Evolutionary conservation across 2,113 vertebrate species (phyloP).

Genomic region (Cavia aperea): DNA sequence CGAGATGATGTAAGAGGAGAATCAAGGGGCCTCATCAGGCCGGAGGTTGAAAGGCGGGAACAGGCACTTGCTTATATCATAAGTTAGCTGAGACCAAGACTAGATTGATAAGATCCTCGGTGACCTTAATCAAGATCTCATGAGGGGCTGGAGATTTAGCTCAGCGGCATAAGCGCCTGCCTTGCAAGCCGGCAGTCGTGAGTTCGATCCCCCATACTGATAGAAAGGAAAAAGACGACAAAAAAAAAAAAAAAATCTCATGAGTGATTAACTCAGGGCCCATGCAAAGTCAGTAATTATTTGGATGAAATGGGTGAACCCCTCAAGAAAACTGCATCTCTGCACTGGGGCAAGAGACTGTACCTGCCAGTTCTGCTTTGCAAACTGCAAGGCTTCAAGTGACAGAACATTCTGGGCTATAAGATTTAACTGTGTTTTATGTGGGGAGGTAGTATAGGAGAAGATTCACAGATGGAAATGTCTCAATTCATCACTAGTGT

Average conservation of each 20-base stretch:
- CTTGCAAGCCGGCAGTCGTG: too few relatives aligned
- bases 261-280: neutral
- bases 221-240: too few relatives aligned
- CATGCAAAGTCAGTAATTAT: neutral
- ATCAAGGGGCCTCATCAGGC: neutral
- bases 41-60: neutral
- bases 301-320: neutral
- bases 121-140: neutral
- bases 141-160: neutral
- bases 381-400: neutral
- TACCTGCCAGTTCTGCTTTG: neutral
- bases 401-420: neutral
- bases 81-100: neutral
- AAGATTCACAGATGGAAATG: neutral
- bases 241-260: neutral
- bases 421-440: neutral
- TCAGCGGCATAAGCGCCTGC: too few relatives aligned
- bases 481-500: neutral
- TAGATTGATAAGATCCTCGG: neutral
- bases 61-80: neutral
- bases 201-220: too few relatives aligned
- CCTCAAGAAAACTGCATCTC: neutral
- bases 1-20: neutral
- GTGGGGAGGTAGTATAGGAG: neutral
- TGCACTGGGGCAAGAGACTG: neutral